Base-by-base conservation (phyloP, 2,888 invertebrate species). In the Zelleria hepariella region DNA sequence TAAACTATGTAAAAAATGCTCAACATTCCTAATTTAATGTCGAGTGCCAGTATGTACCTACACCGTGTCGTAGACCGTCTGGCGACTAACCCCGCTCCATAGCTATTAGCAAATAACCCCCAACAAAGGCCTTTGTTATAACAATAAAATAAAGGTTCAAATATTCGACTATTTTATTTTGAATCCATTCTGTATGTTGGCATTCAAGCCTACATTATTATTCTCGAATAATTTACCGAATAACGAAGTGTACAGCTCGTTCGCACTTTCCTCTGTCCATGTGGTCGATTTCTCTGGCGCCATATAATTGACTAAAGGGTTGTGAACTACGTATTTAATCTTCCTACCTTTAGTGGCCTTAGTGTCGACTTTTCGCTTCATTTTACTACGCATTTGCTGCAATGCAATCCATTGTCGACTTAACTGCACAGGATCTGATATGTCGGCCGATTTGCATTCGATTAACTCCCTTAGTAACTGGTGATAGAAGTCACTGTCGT, bases 401-500 rank as follows among this genome's bases (percentile, higher is more conserved):
- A 99, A 86, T 62, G 97, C 94, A 63, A 97, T 92, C 94, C 96
- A 98, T 71, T 98, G 97, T 65, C 95, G 92, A 73, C 96, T 95
- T 52, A 98, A 90, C 68, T 96, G 95, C 7, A 94, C 91, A 0
- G 97, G 96, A 84, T 96, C 97, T 0, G 93, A 93, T 8, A 95
- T 91, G 69, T 94, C 93, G 2, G 94, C 92, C 0, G 96, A 94
- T 81, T 98, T 98, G 65, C 94, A 93, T 77, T 98, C 97, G 64
- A 99, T 98, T 48, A 99, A 86, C 77, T 98, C 98, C 63, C 96
- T 89, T 52, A 99, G 84, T 59, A 98, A 88, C 71, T 97, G 96
- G 79, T 98, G 98, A 80, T 99, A 99, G 78, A 99, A 99, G 76
- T 99, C 99, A 70, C 95, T 95, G 74, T 99, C 99, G 78, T 99